Percentiles rank a stretch among this genome's conserved stretches.
Evolutionary conservation across 2,797 vertebrate species (phyloP).

Genomic region (Aphelocoma californica): DNA sequence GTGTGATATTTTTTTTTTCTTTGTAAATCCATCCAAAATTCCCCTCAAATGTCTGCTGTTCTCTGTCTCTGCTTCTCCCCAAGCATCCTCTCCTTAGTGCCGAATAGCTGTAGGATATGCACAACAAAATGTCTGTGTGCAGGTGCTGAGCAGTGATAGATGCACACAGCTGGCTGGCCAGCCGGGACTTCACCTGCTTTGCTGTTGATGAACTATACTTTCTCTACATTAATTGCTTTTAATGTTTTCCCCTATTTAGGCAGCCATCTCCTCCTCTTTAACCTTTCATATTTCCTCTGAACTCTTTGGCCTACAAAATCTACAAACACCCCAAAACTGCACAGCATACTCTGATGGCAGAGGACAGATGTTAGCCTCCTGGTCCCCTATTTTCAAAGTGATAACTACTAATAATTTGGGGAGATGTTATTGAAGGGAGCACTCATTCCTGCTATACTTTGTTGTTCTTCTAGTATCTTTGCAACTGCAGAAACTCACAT

Average conservation of each 20-base stretch:
- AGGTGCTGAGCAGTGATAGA: conserved; percentile 26
- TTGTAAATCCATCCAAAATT: not conserved
- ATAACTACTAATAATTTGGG: not conserved
- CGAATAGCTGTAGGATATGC: not conserved
- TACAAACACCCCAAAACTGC: not conserved
- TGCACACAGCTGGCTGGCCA: conserved; percentile 27
- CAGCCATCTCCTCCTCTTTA: conserved; percentile 8
- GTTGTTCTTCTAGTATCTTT: not conserved
- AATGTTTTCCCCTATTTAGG: not conserved
- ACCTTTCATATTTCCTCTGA: not conserved
- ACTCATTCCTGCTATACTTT: not conserved
- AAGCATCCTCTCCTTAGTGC: not conserved
- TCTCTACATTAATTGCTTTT: conserved; percentile 8
- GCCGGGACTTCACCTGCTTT: conserved; percentile 7
- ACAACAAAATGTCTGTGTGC: conserved; percentile 18
- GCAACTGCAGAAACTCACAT: not conserved
- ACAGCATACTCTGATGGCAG: not conserved
- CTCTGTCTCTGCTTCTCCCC: not conserved
- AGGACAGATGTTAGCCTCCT: not conserved
- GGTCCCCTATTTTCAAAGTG: not conserved
- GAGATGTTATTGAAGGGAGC: not conserved
- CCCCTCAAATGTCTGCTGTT: not conserved
- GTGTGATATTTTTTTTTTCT: not conserved
- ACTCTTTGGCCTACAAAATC: not conserved
- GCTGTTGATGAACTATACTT: conserved; percentile 24